Base-by-base conservation (phyloP, 2,797 vertebrate genomes). In the Leucoraja ocellata region DNA sequence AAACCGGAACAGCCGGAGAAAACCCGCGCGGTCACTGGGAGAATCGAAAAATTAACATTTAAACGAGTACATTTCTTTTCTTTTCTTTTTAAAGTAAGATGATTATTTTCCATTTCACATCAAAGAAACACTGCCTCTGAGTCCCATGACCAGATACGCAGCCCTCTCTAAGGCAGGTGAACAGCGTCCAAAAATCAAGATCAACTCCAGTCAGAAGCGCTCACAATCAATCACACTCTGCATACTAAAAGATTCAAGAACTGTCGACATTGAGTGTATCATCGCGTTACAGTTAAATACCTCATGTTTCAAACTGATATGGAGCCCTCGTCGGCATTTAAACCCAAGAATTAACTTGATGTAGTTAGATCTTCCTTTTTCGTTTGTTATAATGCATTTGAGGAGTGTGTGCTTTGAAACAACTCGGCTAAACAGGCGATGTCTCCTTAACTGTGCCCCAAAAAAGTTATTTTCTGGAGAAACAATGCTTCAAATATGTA, bases 261-360 rank as follows among this genome's bases (percentile, higher is more conserved):
- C 68, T 18, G 90, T 71, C 36, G 10, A 1, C 32, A 46, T 58
- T 63, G 65, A 86, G n/a, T 86, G 61, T 92, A 76, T 76, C 71
- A 74, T 14, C 68, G 90, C 90, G 25, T 46, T 74, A 39, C 46
- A 92, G 36, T 54, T 76, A 74, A 92, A 92, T 76, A 14, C 10
- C 39, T 73, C 68, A 76, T 92, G 61, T 88, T 92, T 46, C 21
- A 54, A 76, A 74, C 76, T 74, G 36, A 92, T 68, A 92, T 92
- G 39, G 39, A 91, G 71, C 36, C 36, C 23, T 76, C 16, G 46
- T 74, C 68, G 36, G 25, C 39, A 74, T 76, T 92, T 46, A 76
- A 76, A 46, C 65, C 54, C 90, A 68, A 63, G 23, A 39, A 92
- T 76, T 91, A 54, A 39, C 36, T 32, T 21, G 16, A 14, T 36